Evolutionary conservation across 2,797 vertebrate genomes (phyloP).

Genomic region (Mionectes olivaceus): DNA sequence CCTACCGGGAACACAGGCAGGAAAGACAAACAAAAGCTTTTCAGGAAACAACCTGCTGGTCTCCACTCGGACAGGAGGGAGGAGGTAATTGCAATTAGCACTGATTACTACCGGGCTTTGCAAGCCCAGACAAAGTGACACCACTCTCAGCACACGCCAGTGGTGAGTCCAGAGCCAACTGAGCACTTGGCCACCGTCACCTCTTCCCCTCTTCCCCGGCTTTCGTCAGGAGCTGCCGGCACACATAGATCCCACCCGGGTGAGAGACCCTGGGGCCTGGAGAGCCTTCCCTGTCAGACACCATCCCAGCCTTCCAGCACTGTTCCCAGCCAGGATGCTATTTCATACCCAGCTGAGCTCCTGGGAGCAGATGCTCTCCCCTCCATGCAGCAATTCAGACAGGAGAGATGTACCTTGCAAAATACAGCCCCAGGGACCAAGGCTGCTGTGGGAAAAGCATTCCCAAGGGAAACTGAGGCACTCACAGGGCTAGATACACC

Average conservation of each 20-base stretch:
- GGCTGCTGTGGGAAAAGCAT: not conserved
- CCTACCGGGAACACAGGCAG: not conserved
- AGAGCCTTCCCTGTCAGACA: not conserved
- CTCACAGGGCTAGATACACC: not conserved
- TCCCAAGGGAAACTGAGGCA: slow-evolving; percentile 35
- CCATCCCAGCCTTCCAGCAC: not conserved
- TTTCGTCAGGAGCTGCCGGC: not conserved
- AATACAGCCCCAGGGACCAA: rapidly evolving
- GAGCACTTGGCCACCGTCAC: not conserved
- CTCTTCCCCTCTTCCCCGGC: not conserved
- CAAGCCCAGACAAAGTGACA: not conserved
- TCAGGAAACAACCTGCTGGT: slow-evolving; percentile 57
- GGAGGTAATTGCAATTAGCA: slow-evolving; percentile 41
- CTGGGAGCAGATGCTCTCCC: not conserved
- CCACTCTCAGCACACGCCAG: not conserved
- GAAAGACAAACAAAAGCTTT: slow-evolving; percentile 65
- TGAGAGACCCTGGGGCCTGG: rapidly evolving
- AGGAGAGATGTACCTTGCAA: not conserved
- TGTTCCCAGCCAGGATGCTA: not conserved
- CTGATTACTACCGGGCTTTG: slow-evolving; percentile 40
- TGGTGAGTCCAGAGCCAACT: not conserved
- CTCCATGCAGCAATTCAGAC: rapidly evolving
- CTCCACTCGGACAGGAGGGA: not conserved
- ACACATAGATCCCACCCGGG: rapidly evolving
- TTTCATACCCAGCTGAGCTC: not conserved